A percentile compares a stretch with the other conserved stretches of the same genome.
These are phyloP conservation scores for Triplophysa bombifrons DNA, from an alignment of 2,797 vertebrate genomes.

Conservation along the genomic window DNA sequence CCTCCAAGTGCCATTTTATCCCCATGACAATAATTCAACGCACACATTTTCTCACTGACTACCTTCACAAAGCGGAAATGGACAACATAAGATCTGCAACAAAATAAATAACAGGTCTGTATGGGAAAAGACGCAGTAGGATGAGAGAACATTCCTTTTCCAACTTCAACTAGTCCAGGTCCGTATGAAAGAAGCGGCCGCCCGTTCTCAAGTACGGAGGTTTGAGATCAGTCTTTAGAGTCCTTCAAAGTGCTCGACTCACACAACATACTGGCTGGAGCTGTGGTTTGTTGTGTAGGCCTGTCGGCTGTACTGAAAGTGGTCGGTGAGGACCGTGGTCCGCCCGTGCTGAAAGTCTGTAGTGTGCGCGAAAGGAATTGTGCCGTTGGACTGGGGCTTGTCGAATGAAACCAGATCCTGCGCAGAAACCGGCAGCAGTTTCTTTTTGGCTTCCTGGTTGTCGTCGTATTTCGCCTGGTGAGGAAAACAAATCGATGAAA, in stretches of 20 bases:
- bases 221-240: constrained; percentile 32
- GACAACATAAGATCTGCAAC: constrained; percentile 49
- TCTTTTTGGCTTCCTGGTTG: constrained; percentile 86
- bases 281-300: constrained; percentile 77
- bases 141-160: constrained; percentile 18
- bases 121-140: neutral
- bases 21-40: neutral
- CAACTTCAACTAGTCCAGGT: constrained; percentile 16
- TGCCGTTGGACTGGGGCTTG: constrained; percentile 85
- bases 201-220: constrained; percentile 45
- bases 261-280: constrained; percentile 89
- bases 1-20: neutral
- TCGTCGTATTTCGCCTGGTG: constrained; percentile 91
- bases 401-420: constrained; percentile 83
- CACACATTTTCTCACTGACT: neutral
- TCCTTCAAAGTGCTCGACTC: constrained; percentile 54
- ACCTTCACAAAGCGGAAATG: constrained; percentile 38
- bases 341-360: constrained; percentile 83
- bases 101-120: constrained; percentile 32
- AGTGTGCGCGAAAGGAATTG: constrained; percentile 75
- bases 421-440: constrained; percentile 83
- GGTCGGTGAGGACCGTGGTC: constrained; percentile 83
- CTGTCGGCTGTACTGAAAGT: constrained; percentile 90
- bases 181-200: constrained; percentile 53
- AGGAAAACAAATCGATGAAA: constrained; percentile 40